Base-by-base conservation (phyloP, 2,888 invertebrate genomes). In the Acleris laterana region DNA sequence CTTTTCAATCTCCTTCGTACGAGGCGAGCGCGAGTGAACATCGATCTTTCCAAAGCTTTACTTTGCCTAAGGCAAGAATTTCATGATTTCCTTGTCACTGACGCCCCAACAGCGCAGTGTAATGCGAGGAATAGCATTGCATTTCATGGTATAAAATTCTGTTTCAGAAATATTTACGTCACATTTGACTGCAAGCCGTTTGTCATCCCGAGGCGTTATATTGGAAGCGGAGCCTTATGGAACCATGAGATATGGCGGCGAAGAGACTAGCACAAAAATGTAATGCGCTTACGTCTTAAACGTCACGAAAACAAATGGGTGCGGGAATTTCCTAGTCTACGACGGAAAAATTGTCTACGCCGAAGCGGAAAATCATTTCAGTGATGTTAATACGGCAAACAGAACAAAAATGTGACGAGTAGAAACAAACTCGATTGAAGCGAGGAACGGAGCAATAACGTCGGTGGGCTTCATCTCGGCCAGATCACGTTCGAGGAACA, bases 401-500 rank as follows among this genome's bases (percentile, higher is more conserved):
- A 79, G 82, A 71, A 69, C 74, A 80, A 81, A 80, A 83, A 78
- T 84, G 82, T 86, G 84, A 86, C 80, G 79, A 77, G 79, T 75
- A 79, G 84, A 83, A 84, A 85, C 82, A 85, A 87, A 88, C 83
- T 85, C 82, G 81, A 87, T 88, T 84, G 83, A 77, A 85, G 81
- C 82, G 82, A 83, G 81, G 78, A 85, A 79, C 80, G 77, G 75
- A 86, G 87, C 82, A 88, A 87, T 89, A 88, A 84, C 81, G 85
- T 85, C 82, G 81, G 80, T 83, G 83, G 82, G 85, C 83, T 88
- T 87, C 88, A 88, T 88, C 88, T 87, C 85, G 85, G 82, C 79
- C 84, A 89, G 91, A 90, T 91, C 91, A 91, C 89, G 91, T 89
- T 86, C 87, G 80, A 79, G 78, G 84, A 90, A 90, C 89, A 92